Base-by-base conservation (phyloP, 2,797 vertebrate species). In the Chelmon rostratus region DNA sequence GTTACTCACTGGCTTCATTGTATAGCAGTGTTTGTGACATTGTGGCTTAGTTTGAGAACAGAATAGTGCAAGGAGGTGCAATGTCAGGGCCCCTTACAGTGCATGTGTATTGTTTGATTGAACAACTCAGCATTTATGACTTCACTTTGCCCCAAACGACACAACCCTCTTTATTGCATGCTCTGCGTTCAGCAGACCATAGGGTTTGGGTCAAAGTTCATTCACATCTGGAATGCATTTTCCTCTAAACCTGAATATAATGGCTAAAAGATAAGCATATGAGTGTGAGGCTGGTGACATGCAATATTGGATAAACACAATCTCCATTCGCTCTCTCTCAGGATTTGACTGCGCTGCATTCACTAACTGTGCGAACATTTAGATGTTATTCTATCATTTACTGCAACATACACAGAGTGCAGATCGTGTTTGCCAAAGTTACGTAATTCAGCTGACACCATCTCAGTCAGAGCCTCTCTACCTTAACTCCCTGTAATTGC, bases 1-100 rank as follows among this genome's bases (percentile, higher is more conserved):
- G 33, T 42, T 49, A 35, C 42, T 87, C 66, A 87, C 78, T 68
- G 77, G 40, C 44, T 42, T 40, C 18, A 19, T 89, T 88, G 80
- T 82, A 33, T 38, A 3, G 68, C 69, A 38, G 21, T 19, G 42
- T 47, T 37, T 53, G 33, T 76, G 73, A 87, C 87, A 73, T 83
- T 72, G 63, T 69, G 64, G 33, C 37, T 42, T 16, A 9, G 56
- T 76, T 53, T 73, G 38, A 58, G 65, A 78, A 33, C 40, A 59
- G 73, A 74, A n/a, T 23, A 37, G 49, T 73, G 73, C 28, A 65
- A 63, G 49, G 72, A 44, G 33, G 49, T 31, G 23, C 35, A 16
- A 47, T 33, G 54, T 70, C 52, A 57, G 35, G 18, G 62, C 25
- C 10, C 64, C 68, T 49, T 50, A 72, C 62, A 59, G 23, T 40